These are phyloP conservation scores for Eristalinus sepulchralis DNA, from an alignment of 2,888 invertebrate genomes.

Conservation along the genomic window DNA sequence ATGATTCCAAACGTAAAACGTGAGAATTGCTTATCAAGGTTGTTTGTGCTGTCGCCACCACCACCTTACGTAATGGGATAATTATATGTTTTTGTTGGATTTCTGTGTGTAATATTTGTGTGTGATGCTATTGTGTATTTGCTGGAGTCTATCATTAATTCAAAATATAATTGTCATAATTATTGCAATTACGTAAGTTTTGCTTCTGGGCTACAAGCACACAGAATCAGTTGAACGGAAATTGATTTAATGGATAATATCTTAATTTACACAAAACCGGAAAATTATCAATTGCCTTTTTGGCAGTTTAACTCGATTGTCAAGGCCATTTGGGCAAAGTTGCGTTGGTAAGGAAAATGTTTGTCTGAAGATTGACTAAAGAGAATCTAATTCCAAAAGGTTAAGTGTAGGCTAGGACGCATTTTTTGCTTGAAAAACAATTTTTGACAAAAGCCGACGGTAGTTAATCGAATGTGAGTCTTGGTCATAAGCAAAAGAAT, in stretches of 20 bases:
- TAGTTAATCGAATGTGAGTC: neutral
- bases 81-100: conserved; percentile 32
- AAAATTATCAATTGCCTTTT: neutral
- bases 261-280: conserved; percentile 12
- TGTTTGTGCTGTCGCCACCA: conserved; percentile 28
- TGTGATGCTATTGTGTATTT: conserved; percentile 26
- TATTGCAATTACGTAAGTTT: conserved; percentile 52
- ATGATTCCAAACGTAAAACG: conserved; percentile 11
- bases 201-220: conserved; percentile 26
- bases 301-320: conserved; percentile 24
- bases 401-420: no score
- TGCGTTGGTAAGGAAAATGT: neutral
- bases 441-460: neutral
- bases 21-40: conserved; percentile 58
- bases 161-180: conserved; percentile 61
- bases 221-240: conserved; percentile 29
- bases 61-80: conserved; percentile 60
- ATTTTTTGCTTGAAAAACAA: no score
- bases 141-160: conserved; percentile 39
- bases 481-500: no score
- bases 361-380: no score
- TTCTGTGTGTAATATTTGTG: conserved; percentile 26
- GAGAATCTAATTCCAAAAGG: no score
- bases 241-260: conserved; percentile 36
- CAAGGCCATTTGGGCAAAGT: conserved; percentile 31